Evolutionary conservation across 2,113 vertebrate genomes (phyloP).

Genomic region (Alligator sinensis): DNA sequence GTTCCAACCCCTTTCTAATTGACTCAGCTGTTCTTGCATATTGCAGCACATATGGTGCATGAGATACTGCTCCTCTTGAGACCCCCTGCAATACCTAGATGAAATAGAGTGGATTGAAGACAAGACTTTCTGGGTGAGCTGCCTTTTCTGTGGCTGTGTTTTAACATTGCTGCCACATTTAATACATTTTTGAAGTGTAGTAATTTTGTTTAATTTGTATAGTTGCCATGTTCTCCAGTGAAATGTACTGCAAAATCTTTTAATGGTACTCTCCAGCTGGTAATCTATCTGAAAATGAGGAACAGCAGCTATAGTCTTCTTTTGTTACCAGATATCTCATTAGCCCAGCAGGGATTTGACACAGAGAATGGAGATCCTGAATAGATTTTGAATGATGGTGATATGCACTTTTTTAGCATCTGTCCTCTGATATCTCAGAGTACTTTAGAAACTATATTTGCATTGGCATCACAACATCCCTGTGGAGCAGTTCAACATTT

Average conservation of each 20-base stretch:
- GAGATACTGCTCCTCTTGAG: not conserved
- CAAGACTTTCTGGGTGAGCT: not conserved
- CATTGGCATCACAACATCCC: too few relatives aligned
- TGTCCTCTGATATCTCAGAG: not conserved
- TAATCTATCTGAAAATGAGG: not conserved
- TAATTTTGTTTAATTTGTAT: not conserved
- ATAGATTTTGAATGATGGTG: not conserved
- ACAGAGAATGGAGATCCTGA: not conserved
- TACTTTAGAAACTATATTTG: too few relatives aligned
- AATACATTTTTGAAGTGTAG: not conserved
- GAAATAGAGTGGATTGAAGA: not conserved
- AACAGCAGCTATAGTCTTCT: not conserved
- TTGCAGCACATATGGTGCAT: not conserved
- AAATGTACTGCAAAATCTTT: not conserved
- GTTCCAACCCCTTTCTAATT: not conserved
- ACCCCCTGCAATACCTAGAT: not conserved
- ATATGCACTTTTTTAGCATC: not conserved
- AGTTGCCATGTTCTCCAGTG: not conserved
- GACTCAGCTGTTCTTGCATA: not conserved
- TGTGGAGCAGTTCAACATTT: too few relatives aligned
- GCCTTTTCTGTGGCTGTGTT: not conserved
- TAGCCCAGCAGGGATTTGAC: not conserved
- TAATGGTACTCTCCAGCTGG: not conserved
- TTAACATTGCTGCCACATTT: not conserved
- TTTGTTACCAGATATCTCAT: not conserved